These are phyloP conservation scores for Masticophis lateralis DNA, from an alignment of 2,797 vertebrate species.

Conservation along the genomic window DNA sequence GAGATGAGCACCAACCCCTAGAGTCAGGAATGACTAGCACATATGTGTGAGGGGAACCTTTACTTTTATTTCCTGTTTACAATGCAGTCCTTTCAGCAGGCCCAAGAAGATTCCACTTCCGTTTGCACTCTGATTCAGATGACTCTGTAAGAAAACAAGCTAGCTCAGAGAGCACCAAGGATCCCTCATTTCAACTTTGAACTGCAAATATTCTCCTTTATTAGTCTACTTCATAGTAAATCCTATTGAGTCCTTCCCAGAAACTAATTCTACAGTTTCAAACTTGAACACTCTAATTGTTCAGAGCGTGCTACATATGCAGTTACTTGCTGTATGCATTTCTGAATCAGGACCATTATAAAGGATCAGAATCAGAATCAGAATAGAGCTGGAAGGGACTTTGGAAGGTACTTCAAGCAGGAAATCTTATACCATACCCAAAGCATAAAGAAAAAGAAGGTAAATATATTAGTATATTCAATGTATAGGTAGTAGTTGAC, in stretches of 20 bases:
- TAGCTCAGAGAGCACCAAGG: not conserved
- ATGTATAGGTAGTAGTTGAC: not conserved
- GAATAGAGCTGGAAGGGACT: no score
- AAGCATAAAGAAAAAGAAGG: not conserved
- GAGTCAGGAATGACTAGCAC: no score
- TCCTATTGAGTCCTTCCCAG: not conserved
- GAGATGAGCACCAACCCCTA: no score
- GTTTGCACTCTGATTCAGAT: not conserved
- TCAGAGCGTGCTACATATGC: not conserved
- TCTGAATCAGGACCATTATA: not conserved
- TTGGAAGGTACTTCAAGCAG: no score
- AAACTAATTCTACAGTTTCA: not conserved
- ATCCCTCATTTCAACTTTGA: not conserved
- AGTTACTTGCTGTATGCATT: not conserved
- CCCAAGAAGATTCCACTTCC: not conserved
- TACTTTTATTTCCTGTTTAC: not conserved
- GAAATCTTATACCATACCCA: no score
- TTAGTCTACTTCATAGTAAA: not conserved
- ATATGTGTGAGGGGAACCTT: no score
- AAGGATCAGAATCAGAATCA: no score
- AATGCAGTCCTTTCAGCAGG: not conserved
- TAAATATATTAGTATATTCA: not conserved
- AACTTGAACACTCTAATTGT: not conserved
- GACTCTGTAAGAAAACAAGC: not conserved
- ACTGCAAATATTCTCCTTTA: not conserved